Percentiles rank a stretch among this genome's conserved stretches.
These are phyloP conservation scores for Aradus depressus DNA, from an alignment of 2,888 invertebrate species.

Conservation along the genomic window DNA sequence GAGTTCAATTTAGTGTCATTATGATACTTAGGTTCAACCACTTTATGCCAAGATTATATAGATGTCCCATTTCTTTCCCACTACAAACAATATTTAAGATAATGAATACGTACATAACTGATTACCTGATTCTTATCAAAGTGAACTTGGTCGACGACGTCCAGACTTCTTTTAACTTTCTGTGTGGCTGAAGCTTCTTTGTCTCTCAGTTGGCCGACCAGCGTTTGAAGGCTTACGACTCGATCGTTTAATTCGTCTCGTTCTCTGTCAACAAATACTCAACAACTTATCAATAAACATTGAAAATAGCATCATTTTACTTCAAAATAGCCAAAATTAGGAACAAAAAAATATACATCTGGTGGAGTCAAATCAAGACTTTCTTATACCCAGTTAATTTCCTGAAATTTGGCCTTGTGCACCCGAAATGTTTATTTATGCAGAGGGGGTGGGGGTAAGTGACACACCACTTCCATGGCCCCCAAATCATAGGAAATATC, in stretches of 20 bases:
- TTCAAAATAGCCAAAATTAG: background rate
- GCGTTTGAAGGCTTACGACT: conserved; percentile 53
- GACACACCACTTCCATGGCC: too few species aligned
- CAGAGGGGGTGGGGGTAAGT: too few species aligned
- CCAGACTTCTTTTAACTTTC: conserved; percentile 54
- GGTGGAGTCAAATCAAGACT: too few species aligned
- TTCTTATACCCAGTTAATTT: too few species aligned
- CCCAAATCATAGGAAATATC: too few species aligned
- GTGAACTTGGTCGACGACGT: conserved; percentile 61
- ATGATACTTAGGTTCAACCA: too few species aligned
- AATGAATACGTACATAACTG: conserved; percentile 28
- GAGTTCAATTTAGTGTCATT: too few species aligned
- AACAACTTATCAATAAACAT: background rate
- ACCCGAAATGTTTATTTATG: too few species aligned
- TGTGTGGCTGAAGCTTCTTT: conserved; percentile 49
- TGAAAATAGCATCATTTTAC: background rate
- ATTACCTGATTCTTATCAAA: conserved; percentile 52
- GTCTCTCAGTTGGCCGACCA: conserved; percentile 51
- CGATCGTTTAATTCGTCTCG: conserved; percentile 56
- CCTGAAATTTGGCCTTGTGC: too few species aligned
- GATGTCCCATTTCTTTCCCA: too few species aligned
- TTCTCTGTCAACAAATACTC: too few species aligned
- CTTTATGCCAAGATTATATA: too few species aligned
- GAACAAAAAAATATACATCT: background rate
- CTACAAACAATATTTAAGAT: conserved; percentile 11